phyloP scores from a whole-genome alignment of 2,888 invertebrate species.

The Hedychridium roseum region DNA sequence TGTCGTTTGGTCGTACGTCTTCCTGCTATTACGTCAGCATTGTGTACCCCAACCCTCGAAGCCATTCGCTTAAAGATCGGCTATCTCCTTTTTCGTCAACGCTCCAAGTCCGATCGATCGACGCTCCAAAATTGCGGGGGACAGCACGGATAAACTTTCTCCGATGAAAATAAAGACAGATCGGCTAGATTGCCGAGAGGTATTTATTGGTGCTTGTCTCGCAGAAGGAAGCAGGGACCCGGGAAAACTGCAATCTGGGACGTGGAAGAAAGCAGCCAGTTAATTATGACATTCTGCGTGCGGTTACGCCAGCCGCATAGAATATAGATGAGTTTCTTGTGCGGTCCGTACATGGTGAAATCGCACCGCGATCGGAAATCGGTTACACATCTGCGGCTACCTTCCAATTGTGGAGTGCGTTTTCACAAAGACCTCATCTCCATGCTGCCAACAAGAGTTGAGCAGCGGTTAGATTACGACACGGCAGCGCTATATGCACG shows the following conservation, averaged over 20 bases:
- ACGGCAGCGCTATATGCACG: no score
- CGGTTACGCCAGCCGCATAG: slow-evolving; percentile 6
- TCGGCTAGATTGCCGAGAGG: no score
- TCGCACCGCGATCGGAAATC: slow-evolving; percentile 21
- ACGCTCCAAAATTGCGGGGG: no score
- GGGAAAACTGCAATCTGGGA: slow-evolving; percentile 1
- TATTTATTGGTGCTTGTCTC: no score
- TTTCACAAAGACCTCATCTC: slow-evolving; percentile 30
- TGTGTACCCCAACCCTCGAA: slow-evolving; percentile 42
- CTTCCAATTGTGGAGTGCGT: slow-evolving; percentile 23
- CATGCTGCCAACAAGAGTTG: no score
- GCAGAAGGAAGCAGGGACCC: slow-evolving; percentile 1
- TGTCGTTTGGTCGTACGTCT: slow-evolving; percentile 48
- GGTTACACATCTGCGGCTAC: slow-evolving; percentile 5
- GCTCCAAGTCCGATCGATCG: no score
- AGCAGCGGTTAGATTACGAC: no score
- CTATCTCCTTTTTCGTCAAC: no score
- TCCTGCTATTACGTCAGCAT: slow-evolving; percentile 51
- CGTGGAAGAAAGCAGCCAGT: slow-evolving; percentile 13
- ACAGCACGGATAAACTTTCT: no score
- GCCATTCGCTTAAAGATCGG: no score
- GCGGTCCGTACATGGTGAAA: slow-evolving; percentile 11
- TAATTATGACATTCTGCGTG: slow-evolving; percentile 27
- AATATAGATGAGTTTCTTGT: neutral
- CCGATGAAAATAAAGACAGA: no score